A percentile compares a stretch with the other conserved stretches of the same genome.
These are phyloP conservation scores for Oryzias sinensis DNA, from an alignment of 2,797 vertebrate species.

Conservation along the genomic window DNA sequence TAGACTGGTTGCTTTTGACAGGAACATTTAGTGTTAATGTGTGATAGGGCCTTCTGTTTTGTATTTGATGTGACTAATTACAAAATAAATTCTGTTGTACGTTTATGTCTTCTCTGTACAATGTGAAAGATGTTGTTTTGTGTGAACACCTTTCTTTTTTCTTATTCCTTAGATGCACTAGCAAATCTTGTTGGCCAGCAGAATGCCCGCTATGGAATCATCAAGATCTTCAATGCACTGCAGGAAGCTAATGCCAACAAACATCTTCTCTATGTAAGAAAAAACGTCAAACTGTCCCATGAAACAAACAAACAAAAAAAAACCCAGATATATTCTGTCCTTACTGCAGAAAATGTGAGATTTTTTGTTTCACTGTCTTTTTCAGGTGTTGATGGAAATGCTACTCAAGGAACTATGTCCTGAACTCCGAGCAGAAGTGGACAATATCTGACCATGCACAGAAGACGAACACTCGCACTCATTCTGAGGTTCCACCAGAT, in stretches of 20 bases:
- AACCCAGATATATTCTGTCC: not conserved
- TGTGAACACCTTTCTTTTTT: not conserved
- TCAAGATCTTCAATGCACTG: constrained; percentile 95
- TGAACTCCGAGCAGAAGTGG: constrained; percentile 85
- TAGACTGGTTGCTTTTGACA: not conserved
- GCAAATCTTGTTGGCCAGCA: constrained; percentile 98
- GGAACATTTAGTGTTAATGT: not conserved
- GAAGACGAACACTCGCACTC: not conserved
- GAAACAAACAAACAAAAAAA: not conserved
- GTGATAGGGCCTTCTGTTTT: not conserved
- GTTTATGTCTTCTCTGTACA: too few relatives aligned
- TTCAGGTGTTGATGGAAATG: constrained; percentile 92
- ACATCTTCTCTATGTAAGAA: constrained; percentile 95
- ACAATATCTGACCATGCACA: constrained; percentile 72
- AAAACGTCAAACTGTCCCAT: too few relatives aligned
- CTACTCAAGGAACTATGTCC: constrained; percentile 92
- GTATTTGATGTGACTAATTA: too few relatives aligned
- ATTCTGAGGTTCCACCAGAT: constrained; percentile 6
- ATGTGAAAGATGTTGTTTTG: too few relatives aligned
- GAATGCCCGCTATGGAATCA: constrained; percentile 93
- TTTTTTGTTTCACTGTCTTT: constrained; percentile 26
- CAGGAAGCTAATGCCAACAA: constrained; percentile 97
- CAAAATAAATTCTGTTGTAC: too few relatives aligned
- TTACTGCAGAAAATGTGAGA: not conserved
- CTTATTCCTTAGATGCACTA: constrained; percentile 83